Percentiles rank a stretch among this genome's conserved stretches.
Evolutionary conservation across 2,797 vertebrate species (phyloP).

Genomic region (Paedocypris micromegethes): DNA sequence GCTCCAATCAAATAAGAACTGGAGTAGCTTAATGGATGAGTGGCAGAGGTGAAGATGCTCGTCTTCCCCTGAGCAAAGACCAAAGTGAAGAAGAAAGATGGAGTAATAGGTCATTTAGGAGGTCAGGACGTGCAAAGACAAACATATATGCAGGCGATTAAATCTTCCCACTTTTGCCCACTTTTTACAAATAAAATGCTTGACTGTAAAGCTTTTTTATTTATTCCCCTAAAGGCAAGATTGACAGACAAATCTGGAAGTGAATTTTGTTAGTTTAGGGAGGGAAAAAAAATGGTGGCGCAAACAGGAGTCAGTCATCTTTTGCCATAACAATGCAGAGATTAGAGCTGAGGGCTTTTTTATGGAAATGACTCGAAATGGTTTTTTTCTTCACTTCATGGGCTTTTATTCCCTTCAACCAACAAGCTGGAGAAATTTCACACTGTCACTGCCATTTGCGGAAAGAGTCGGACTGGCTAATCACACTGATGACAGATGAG

Average conservation of each 20-base stretch:
- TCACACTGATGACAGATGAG: slow-evolving; percentile 47
- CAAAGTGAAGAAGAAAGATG: slow-evolving; percentile 50
- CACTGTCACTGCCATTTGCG: slow-evolving; percentile 68
- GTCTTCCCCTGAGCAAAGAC: slow-evolving; percentile 64
- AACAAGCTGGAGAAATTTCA: slow-evolving; percentile 68
- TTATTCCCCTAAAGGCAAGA: slow-evolving; percentile 64
- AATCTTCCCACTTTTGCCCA: slow-evolving; percentile 69
- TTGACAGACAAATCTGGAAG: slow-evolving; percentile 68
- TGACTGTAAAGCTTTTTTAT: slow-evolving; percentile 63
- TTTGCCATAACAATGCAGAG: slow-evolving; percentile 69
- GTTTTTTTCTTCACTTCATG: slow-evolving; percentile 67
- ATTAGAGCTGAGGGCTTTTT: slow-evolving; percentile 69
- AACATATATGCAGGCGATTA: slow-evolving; percentile 79
- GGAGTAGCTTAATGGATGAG: slow-evolving; percentile 63
- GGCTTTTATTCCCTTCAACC: slow-evolving; percentile 65
- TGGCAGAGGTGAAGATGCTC: slow-evolving; percentile 68
- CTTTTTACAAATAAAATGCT: slow-evolving; percentile 70
- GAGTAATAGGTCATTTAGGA: slow-evolving; percentile 67
- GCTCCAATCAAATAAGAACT: slow-evolving; percentile 46
- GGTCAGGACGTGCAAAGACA: slow-evolving; percentile 70
- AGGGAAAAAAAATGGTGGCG: slow-evolving; percentile 64
- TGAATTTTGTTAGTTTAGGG: slow-evolving; percentile 58
- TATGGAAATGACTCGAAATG: slow-evolving; percentile 60
- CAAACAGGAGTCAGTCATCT: slow-evolving; percentile 76
- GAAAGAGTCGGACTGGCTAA: slow-evolving; percentile 60